These are phyloP conservation scores for Mastacembelus armatus DNA, from an alignment of 2,797 vertebrate species.

Conservation along the genomic window DNA sequence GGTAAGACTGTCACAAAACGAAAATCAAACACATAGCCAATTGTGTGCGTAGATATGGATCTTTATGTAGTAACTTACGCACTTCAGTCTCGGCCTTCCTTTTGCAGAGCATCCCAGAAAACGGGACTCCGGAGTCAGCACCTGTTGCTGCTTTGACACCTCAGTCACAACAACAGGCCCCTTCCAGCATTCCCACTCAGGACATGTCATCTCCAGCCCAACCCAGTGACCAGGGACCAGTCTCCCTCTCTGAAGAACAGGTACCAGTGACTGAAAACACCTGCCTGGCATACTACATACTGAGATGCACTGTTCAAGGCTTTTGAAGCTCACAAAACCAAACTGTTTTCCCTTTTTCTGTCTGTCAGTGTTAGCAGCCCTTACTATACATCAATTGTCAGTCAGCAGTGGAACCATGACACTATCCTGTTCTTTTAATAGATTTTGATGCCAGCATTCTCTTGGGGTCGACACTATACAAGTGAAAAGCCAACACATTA, in stretches of 20 bases:
- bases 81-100: conserved; percentile 14
- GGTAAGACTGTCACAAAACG: conserved; percentile 78
- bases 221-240: conserved; percentile 48
- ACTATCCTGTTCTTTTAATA: too few relatives aligned
- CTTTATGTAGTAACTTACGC: not conserved
- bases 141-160: conserved; percentile 18
- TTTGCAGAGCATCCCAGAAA: conserved; percentile 80
- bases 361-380: too few relatives aligned
- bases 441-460: too few relatives aligned
- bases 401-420: too few relatives aligned
- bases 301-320: too few relatives aligned
- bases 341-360: too few relatives aligned
- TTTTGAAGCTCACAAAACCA: too few relatives aligned
- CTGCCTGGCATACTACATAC: not conserved
- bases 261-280: conserved; percentile 46
- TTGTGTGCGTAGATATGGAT: not conserved
- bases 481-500: too few relatives aligned
- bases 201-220: conserved; percentile 39
- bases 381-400: too few relatives aligned
- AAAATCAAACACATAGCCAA: not conserved
- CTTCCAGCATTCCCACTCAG: conserved; percentile 33
- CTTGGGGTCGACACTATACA: too few relatives aligned
- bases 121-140: conserved; percentile 44
- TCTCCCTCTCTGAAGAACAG: conserved; percentile 73
- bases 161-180: conserved; percentile 45